phyloP scores from a whole-genome alignment of 2,113 vertebrate genomes.

The Cepphus grylle region DNA sequence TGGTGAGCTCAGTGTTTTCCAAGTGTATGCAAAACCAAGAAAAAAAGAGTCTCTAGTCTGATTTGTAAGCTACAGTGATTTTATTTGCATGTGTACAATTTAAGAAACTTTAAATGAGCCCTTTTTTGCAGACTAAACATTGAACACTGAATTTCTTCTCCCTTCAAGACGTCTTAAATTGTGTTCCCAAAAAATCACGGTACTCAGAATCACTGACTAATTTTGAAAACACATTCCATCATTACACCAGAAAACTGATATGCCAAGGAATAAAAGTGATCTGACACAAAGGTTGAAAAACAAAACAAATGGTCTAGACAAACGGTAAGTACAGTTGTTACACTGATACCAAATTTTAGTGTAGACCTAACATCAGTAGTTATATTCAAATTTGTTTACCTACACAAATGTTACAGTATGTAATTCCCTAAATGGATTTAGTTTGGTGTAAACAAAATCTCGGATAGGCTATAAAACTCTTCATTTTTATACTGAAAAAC shows the following conservation, averaged over 20 bases:
- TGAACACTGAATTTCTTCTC: neutral
- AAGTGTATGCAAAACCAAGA: neutral
- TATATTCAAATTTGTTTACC: neutral
- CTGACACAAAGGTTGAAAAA: neutral
- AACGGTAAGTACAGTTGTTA: neutral
- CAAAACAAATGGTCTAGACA: neutral
- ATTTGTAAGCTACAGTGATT: neutral
- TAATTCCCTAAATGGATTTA: neutral
- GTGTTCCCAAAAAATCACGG: neutral
- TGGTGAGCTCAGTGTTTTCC: neutral
- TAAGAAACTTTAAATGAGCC: neutral
- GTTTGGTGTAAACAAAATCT: neutral
- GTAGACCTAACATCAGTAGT: neutral
- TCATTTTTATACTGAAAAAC: neutral
- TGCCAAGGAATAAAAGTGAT: neutral
- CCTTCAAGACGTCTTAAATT: neutral
- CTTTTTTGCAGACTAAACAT: neutral
- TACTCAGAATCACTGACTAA: neutral
- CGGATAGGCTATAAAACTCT: neutral
- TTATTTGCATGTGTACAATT: neutral
- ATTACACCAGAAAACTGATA: neutral
- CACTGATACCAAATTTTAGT: neutral
- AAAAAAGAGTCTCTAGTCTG: neutral
- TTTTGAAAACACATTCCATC: neutral
- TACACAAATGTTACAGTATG: neutral